phyloP scores from a whole-genome alignment of 2,888 invertebrate species.

The Drosophila rubida region DNA sequence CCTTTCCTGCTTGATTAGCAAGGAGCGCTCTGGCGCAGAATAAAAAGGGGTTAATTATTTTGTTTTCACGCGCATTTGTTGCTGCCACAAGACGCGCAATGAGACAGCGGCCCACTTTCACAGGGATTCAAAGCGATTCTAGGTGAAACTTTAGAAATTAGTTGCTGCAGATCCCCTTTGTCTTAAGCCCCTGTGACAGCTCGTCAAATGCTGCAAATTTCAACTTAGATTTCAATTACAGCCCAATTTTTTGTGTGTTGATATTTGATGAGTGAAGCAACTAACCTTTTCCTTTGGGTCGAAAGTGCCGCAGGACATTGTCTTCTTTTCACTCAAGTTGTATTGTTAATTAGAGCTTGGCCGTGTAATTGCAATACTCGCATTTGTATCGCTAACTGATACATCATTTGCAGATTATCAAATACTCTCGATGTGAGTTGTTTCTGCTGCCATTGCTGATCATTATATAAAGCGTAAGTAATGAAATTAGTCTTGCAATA shows the following conservation, averaged over 20 bases:
- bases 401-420: slow-evolving; percentile 11
- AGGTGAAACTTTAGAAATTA: neutral
- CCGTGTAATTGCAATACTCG: slow-evolving; percentile 25
- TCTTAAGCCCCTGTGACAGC: slow-evolving; percentile 10
- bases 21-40: slow-evolving; percentile 5
- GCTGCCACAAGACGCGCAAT: slow-evolving; percentile 19
- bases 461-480: too few relatives aligned
- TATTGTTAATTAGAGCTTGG: slow-evolving; percentile 35
- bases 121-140: neutral
- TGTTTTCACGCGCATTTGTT: slow-evolving; percentile 68
- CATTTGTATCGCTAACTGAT: slow-evolving; percentile 2
- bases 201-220: slow-evolving; percentile 20
- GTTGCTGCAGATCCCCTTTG: neutral
- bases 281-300: slow-evolving; percentile 47
- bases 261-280: slow-evolving; percentile 27
- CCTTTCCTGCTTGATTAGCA: slow-evolving; percentile 66
- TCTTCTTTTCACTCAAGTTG: slow-evolving; percentile 24
- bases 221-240: slow-evolving; percentile 56
- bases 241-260: slow-evolving; percentile 12
- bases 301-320: slow-evolving; percentile 42
- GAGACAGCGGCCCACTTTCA: slow-evolving; percentile 18
- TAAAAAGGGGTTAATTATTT: slow-evolving; percentile 64
- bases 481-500: too few relatives aligned
- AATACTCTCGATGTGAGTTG: too few relatives aligned
- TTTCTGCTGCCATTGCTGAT: too few relatives aligned